Percentiles rank a stretch among this genome's conserved stretches.
These are phyloP conservation scores for Fratercula arctica DNA, from an alignment of 2,797 vertebrate species.

Conservation along the genomic window DNA sequence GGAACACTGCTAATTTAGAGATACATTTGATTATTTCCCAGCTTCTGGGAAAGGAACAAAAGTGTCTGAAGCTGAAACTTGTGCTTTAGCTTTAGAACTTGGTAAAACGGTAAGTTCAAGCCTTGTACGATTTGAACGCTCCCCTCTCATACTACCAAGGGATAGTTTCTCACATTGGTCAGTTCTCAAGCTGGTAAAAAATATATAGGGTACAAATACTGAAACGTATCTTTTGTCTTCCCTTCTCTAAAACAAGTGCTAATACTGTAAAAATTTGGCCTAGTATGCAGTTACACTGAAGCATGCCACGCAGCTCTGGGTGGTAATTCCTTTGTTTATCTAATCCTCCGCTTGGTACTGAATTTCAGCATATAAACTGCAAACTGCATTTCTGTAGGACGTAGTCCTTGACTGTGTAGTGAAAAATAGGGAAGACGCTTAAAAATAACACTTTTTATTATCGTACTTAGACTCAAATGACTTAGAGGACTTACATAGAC, in stretches of 20 bases:
- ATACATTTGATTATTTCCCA: not conserved
- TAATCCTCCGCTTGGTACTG: not conserved
- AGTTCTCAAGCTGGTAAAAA: not conserved
- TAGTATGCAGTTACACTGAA: not conserved
- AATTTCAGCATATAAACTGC: not conserved
- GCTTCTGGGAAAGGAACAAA: not conserved
- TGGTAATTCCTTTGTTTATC: not conserved
- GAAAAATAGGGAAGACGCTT: not conserved
- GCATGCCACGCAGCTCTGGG: not conserved
- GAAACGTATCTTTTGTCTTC: not conserved
- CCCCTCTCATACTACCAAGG: not conserved
- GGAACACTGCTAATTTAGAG: not conserved
- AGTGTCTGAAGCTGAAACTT: not conserved
- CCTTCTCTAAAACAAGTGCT: not conserved
- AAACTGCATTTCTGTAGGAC: not conserved
- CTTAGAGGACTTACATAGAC: not conserved
- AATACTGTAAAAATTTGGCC: not conserved
- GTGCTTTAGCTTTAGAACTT: not conserved
- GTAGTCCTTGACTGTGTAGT: not conserved
- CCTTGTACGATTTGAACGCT: not conserved
- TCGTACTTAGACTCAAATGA: not conserved
- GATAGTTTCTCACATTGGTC: not conserved
- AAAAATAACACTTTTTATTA: not conserved
- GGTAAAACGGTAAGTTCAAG: not conserved
- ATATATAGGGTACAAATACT: not conserved